Conservation (phyloP, 2,888 invertebrate species). For the Alentia gelatinosa region DNA sequence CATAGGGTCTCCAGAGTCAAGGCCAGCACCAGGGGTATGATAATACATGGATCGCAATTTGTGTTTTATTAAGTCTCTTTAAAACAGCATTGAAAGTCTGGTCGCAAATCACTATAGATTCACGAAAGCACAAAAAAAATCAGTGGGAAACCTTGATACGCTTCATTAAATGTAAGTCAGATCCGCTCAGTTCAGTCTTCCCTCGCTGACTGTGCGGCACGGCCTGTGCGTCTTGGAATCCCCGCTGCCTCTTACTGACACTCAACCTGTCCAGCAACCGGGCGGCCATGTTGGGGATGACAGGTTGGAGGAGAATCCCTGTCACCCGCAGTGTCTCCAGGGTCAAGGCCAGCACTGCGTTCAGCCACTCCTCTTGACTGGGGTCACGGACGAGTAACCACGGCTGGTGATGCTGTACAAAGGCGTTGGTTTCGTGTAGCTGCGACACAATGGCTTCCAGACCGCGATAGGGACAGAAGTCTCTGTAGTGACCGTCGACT, state of each 20-base stretch:
- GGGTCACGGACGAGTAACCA: constrained; percentile 89
- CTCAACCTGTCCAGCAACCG: constrained; percentile 84
- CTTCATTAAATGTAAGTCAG: not conserved
- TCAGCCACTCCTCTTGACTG: constrained; percentile 83
- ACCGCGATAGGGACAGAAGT: constrained; percentile 90
- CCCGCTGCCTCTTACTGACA: constrained; percentile 62
- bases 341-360: constrained; percentile 88
- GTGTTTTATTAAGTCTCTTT: no score
- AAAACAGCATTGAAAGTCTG: no score
- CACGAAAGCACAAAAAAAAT: no score
- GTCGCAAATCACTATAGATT: no score
- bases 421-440: constrained; percentile 90
- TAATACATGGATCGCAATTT: no score
- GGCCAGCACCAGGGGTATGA: no score
- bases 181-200: not conserved
- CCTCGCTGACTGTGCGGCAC: not conserved
- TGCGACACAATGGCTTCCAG: constrained; percentile 89
- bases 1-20: constrained; percentile 92
- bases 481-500: constrained; percentile 87
- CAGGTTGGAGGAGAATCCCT: constrained; percentile 90
- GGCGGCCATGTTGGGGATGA: constrained; percentile 88
- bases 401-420: constrained; percentile 92
- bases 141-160: not conserved
- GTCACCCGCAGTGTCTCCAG: constrained; percentile 91
- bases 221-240: not conserved